Percentiles rank a stretch among this genome's conserved stretches.
Conservation (phyloP, 2,797 vertebrate species). For the Buceros bicornis region DNA sequence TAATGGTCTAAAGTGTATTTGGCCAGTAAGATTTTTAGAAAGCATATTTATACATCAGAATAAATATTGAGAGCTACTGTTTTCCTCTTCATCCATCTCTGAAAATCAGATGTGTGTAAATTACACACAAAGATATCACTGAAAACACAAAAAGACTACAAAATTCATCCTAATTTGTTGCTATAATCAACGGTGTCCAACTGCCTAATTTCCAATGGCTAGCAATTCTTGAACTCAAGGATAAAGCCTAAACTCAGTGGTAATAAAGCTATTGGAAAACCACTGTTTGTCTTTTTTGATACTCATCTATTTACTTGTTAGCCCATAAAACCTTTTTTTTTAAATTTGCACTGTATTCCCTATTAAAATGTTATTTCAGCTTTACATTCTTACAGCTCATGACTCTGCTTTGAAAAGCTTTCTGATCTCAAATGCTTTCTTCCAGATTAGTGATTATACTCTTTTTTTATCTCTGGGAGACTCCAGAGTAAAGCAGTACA, state of each 20-base stretch:
- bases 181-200: background rate
- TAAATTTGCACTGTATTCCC: background rate
- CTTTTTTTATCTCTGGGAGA: background rate
- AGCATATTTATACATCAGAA: background rate
- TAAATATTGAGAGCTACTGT: background rate
- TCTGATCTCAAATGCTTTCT: background rate
- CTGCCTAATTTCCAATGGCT: background rate
- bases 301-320: background rate
- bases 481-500: background rate
- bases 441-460: background rate
- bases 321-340: background rate
- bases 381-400: background rate
- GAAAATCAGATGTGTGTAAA: background rate
- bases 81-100: background rate
- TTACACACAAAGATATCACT: background rate
- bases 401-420: background rate
- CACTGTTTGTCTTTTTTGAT: background rate
- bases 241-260: background rate
- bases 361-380: background rate
- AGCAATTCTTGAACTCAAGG: background rate
- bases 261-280: background rate
- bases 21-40: background rate
- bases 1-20: background rate
- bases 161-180: background rate
- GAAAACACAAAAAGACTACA: background rate